Percentiles rank a stretch among this genome's conserved stretches.
phyloP scores from a whole-genome alignment of 2,888 invertebrate species.

The Eristalis arbustorum region DNA sequence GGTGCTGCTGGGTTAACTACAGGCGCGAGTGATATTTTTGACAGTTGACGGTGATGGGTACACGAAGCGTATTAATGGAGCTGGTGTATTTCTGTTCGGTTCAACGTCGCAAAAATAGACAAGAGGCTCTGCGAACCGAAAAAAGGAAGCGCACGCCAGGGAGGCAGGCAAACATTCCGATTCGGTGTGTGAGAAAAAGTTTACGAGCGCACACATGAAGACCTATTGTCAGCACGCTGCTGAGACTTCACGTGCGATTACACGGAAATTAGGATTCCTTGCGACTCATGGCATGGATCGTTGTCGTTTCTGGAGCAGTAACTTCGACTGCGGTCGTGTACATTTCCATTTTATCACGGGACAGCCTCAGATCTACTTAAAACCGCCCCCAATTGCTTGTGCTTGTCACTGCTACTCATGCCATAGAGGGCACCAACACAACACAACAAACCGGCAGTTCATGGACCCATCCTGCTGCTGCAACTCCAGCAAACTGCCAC shows the following conservation, averaged over 20 bases:
- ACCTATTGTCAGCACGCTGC: slow-evolving; percentile 3
- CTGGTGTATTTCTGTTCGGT: slow-evolving; percentile 1
- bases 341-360: neutral
- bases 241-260: neutral
- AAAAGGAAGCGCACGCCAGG: neutral
- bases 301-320: neutral
- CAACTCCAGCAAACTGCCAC: neutral
- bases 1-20: neutral
- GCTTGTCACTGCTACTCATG: neutral
- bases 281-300: neutral
- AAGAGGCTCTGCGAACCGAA: neutral
- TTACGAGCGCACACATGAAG: slow-evolving; percentile 8
- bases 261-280: neutral
- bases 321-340: neutral
- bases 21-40: slow-evolving; percentile 36
- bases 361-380: neutral
- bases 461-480: neutral
- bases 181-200: slow-evolving; percentile 8
- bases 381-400: neutral
- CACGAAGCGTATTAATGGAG: slow-evolving; percentile 42
- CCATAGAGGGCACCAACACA: neutral
- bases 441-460: neutral
- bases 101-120: slow-evolving; percentile 9
- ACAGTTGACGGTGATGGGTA: slow-evolving; percentile 43
- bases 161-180: neutral